Evolutionary conservation across 2,888 invertebrate species (phyloP), one percentile per base, ranked within the genome.

Genomic region (Trichopoda pennipes): DNA sequence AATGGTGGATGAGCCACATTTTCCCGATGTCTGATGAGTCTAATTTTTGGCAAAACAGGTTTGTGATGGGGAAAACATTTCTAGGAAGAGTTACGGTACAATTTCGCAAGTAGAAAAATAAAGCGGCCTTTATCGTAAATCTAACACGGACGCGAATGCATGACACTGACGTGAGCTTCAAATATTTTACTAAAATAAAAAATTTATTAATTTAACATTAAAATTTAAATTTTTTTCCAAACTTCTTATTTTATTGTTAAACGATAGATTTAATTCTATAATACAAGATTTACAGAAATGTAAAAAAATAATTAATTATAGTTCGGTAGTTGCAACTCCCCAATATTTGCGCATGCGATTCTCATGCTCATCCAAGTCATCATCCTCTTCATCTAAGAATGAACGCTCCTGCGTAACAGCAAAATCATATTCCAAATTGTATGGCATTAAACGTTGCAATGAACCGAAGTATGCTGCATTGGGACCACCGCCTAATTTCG

Each of bases 391-490:
- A 70, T 88, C 88, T 47, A 89, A 85, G 42, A 87, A 88, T n/a
- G 87, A 85, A 86, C 96, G 93, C 89, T 96, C 96, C 88, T 96
- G 95, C 89, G 96, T 96, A 32, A 95, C 94, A 49, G 95, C 94
- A 90, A 96, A 96, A 90, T 96, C 96, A 87, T 96, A 96, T 88
- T 96, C 96, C 87, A 96, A 93, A 90, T 94, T 94, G 87, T 96
- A 96, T 72, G 96, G 96, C 95, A 96, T 96, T 21, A 96, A 91
- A 84, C 96, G 93, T 87, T 96, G 96, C 35, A 96, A 90, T 47
- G 96, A 96, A 16, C 96, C 96, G 87, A 97, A 97, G 88, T 97
- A 97, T 2, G 96, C 96, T 3, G 96, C 96, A 88, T 96, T 95
- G 0, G 96, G 96, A 0, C 96, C 96, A 8, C 96, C 87, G 19